phyloP scores from a whole-genome alignment of 2,113 vertebrate species.

The Capreolus pygargus region DNA sequence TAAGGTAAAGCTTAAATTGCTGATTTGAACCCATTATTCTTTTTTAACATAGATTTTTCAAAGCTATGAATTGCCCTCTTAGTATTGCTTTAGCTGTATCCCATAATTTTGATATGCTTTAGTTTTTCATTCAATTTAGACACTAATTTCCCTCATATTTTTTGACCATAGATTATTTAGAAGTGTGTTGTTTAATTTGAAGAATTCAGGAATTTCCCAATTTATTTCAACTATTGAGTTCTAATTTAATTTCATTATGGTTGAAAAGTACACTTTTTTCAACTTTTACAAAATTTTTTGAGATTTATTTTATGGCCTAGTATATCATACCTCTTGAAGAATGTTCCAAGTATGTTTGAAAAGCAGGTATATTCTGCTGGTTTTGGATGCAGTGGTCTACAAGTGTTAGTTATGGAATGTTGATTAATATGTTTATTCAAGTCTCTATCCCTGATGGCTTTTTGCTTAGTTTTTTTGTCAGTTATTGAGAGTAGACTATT shows the following conservation, averaged over 20 bases:
- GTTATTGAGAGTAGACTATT: neutral
- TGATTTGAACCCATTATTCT: neutral
- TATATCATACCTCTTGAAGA: neutral
- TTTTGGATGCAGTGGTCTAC: neutral
- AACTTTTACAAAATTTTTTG: neutral
- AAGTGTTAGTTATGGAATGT: neutral
- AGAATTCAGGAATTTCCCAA: neutral
- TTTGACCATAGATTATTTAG: neutral
- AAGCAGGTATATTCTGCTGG: neutral
- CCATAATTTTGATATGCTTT: neutral
- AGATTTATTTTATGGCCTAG: neutral
- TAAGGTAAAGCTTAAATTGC: neutral
- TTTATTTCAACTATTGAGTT: neutral
- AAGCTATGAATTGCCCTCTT: neutral
- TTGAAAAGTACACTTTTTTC: neutral
- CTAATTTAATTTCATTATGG: neutral
- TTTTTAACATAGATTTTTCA: neutral
- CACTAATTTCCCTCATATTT: neutral
- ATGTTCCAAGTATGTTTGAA: neutral
- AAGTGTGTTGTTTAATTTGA: neutral
- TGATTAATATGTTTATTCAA: neutral
- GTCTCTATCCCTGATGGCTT: neutral
- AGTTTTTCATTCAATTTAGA: neutral
- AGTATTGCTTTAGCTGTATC: neutral
- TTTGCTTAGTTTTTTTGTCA: neutral